These are phyloP conservation scores for Ptychoptera contaminata DNA, from an alignment of 2,888 invertebrate species.

Conservation along the genomic window DNA sequence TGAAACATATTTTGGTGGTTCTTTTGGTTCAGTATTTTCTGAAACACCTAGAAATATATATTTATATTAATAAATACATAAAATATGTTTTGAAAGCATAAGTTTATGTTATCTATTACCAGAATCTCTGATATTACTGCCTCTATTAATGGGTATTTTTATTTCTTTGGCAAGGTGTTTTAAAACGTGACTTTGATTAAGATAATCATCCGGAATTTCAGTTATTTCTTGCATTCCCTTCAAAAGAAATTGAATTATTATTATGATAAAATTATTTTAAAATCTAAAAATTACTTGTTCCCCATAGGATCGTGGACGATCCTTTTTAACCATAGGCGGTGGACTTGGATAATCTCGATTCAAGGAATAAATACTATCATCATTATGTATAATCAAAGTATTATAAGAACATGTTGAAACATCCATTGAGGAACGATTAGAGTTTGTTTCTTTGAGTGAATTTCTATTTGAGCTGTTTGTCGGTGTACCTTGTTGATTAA, in stretches of 20 bases:
- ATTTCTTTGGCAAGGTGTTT: constrained; percentile 72
- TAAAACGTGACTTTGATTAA: constrained; percentile 66
- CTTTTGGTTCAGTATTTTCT: neutral
- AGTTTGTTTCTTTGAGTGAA: constrained; percentile 40
- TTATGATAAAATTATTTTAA: neutral
- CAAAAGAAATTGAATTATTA: neutral
- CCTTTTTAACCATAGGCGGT: constrained; percentile 10
- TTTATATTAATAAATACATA: neutral
- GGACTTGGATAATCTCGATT: constrained; percentile 11
- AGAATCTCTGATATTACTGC: constrained; percentile 13
- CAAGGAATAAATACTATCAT: constrained; percentile 20
- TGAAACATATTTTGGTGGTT: neutral
- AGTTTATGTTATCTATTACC: constrained; percentile 15
- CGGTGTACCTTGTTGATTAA: constrained; percentile 6
- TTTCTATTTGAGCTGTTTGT: constrained; percentile 39
- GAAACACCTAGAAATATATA: no score
- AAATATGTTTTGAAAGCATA: neutral
- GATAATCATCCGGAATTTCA: constrained; percentile 70
- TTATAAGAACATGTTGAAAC: constrained; percentile 68
- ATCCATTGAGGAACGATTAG: constrained; percentile 49
- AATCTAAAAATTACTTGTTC: constrained; percentile 8
- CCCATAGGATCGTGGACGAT: constrained; percentile 13
- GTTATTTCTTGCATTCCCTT: constrained; percentile 49
- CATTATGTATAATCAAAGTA: constrained; percentile 67
- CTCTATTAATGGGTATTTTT: constrained; percentile 20